Percentiles rank a stretch among this genome's conserved stretches.
phyloP scores from a whole-genome alignment of 2,888 invertebrate genomes.

The Drosophila testacea region DNA sequence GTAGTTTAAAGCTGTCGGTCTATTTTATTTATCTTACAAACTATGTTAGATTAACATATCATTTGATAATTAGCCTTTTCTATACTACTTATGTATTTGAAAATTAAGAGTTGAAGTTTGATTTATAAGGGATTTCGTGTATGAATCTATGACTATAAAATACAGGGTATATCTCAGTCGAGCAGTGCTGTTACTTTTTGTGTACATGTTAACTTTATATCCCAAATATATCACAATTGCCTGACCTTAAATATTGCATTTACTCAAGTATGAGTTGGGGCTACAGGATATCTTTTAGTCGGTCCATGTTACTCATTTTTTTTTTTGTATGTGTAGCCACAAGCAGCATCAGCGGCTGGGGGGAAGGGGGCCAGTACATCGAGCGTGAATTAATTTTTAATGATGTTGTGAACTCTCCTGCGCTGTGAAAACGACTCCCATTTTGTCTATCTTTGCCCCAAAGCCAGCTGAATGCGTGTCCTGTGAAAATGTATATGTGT shows the following conservation, averaged over 20 bases:
- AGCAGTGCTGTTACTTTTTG: too few species aligned
- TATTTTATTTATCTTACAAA: too few species aligned
- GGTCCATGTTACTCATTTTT: not conserved
- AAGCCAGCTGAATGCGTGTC: slow-evolving; percentile 43
- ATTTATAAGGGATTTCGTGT: too few species aligned
- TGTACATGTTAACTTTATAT: not conserved
- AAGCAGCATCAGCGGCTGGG: slow-evolving; percentile 34
- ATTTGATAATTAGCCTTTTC: too few species aligned
- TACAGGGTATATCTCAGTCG: too few species aligned
- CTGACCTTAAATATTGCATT: not conserved
- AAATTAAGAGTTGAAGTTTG: too few species aligned
- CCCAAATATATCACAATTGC: too few species aligned
- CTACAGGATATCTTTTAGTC: slow-evolving; percentile 23
- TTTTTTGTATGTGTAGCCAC: slow-evolving; percentile 13
- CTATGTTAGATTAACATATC: too few species aligned
- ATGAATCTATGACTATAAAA: too few species aligned
- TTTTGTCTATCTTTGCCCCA: slow-evolving; percentile 58
- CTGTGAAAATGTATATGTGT: slow-evolving; percentile 34
- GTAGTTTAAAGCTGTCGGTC: too few species aligned
- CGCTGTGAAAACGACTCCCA: slow-evolving; percentile 65
- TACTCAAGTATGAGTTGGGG: not conserved
- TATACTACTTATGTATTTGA: too few species aligned
- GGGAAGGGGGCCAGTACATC: slow-evolving; percentile 61
- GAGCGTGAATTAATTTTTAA: slow-evolving; percentile 82
- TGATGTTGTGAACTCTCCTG: slow-evolving; percentile 75